Percentiles rank a stretch among this genome's conserved stretches.
phyloP scores from a whole-genome alignment of 2,888 invertebrate genomes.

The Liodrosophila aerea region DNA sequence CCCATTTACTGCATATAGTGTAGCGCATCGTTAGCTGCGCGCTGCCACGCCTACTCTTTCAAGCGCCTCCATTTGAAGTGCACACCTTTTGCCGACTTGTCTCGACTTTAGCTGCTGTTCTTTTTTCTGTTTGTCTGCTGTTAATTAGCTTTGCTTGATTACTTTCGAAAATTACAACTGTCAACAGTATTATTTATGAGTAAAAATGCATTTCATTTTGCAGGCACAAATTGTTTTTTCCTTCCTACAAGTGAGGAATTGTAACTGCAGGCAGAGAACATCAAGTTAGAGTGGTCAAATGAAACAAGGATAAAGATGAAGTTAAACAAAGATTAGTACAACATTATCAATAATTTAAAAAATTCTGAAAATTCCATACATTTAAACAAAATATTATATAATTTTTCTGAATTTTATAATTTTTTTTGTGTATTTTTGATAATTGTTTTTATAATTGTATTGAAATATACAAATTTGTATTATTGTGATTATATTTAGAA shows the following conservation, averaged over 20 bases:
- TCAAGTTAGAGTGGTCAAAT: too few species aligned
- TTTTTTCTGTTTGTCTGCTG: constrained; percentile 40
- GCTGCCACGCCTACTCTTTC: constrained; percentile 38
- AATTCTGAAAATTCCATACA: too few species aligned
- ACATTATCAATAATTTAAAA: too few species aligned
- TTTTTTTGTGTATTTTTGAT: too few species aligned
- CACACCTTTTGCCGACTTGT: constrained; percentile 51
- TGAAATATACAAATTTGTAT: too few species aligned
- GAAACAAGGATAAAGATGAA: too few species aligned
- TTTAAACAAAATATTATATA: too few species aligned
- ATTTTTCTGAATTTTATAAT: too few species aligned
- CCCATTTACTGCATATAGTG: constrained; percentile 8
- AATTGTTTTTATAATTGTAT: too few species aligned
- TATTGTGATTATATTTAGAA: too few species aligned
- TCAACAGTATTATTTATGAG: constrained; percentile 76
- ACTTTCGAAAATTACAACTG: constrained; percentile 79
- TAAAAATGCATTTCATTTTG: constrained; percentile 51
- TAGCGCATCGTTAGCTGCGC: constrained; percentile 25
- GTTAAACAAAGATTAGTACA: too few species aligned
- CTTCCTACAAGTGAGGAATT: constrained; percentile 2
- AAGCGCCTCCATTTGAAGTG: constrained; percentile 32
- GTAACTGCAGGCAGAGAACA: too few species aligned
- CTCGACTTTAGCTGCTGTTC: constrained; percentile 19
- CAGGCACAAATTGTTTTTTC: background rate
- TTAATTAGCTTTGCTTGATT: constrained; percentile 79